Conservation (phyloP, 2,888 invertebrate genomes). For the Halictus ligatus region DNA sequence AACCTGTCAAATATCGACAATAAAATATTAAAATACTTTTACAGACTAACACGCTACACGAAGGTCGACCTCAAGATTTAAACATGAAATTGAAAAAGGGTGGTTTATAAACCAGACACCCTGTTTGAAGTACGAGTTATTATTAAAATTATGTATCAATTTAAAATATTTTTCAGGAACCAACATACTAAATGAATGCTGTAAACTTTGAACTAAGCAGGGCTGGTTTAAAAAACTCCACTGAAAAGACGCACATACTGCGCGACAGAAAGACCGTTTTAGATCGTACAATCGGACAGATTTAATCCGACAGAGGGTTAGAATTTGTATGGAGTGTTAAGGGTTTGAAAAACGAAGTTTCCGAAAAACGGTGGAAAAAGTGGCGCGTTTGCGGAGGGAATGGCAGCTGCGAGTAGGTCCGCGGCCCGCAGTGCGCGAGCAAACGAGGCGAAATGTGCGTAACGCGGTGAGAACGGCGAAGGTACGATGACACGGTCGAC, state of each 20-base stretch:
- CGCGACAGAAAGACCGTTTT: neutral
- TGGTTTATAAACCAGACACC: neutral
- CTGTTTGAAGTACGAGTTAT: neutral
- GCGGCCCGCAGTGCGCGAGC: neutral
- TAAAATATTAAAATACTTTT: too few species aligned
- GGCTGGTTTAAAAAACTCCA: too few species aligned
- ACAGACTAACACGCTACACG: too few species aligned
- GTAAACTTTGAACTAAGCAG: neutral
- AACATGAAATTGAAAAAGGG: neutral
- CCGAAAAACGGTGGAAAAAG: neutral
- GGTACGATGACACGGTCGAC: conserved; percentile 25
- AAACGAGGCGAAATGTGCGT: neutral
- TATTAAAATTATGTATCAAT: neutral
- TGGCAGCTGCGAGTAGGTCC: neutral
- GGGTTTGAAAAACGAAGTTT: neutral
- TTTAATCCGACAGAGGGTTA: neutral
- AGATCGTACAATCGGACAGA: neutral
- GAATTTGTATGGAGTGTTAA: neutral
- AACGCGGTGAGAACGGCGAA: conserved; percentile 25
- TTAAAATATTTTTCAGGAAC: neutral
- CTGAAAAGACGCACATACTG: too few species aligned
- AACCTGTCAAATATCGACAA: neutral
- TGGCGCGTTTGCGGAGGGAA: neutral
- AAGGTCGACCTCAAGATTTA: too few species aligned
- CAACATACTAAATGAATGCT: neutral